Percentiles rank a stretch among this genome's conserved stretches.
These are phyloP conservation scores for Antechinus flavipes DNA, from an alignment of 2,113 vertebrate species.

Conservation along the genomic window DNA sequence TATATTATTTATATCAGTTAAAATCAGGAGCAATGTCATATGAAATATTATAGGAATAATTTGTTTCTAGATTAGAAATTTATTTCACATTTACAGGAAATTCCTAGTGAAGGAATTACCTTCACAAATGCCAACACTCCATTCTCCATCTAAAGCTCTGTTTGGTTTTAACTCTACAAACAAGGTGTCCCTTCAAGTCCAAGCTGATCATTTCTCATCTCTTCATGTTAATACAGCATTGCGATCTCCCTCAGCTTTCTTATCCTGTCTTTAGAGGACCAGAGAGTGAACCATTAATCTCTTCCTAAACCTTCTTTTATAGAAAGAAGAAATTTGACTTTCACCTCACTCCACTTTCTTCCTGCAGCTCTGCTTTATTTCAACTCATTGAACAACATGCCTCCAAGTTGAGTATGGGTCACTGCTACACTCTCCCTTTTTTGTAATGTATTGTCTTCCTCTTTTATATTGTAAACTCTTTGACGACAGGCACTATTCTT, in stretches of 20 bases:
- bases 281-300: not conserved
- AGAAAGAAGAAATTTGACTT: not conserved
- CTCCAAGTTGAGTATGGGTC: not conserved
- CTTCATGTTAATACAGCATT: not conserved
- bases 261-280: not conserved
- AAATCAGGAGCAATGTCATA: not conserved
- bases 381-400: not conserved
- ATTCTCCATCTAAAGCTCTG: not conserved
- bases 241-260: not conserved
- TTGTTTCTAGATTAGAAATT: not conserved
- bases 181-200: not conserved
- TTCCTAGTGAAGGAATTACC: not conserved
- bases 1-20: not conserved
- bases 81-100: not conserved
- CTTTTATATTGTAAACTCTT: not conserved
- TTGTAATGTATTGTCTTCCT: not conserved
- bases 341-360: not conserved
- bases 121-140: not conserved
- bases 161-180: not conserved
- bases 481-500: not conserved
- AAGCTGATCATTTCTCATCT: not conserved
- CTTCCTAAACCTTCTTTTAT: not conserved
- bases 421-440: not conserved
- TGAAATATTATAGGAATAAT: not conserved
- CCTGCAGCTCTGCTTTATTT: not conserved